Evolutionary conservation across 2,888 invertebrate genomes (phyloP).

Genomic region (Tupiocoris notatus): DNA sequence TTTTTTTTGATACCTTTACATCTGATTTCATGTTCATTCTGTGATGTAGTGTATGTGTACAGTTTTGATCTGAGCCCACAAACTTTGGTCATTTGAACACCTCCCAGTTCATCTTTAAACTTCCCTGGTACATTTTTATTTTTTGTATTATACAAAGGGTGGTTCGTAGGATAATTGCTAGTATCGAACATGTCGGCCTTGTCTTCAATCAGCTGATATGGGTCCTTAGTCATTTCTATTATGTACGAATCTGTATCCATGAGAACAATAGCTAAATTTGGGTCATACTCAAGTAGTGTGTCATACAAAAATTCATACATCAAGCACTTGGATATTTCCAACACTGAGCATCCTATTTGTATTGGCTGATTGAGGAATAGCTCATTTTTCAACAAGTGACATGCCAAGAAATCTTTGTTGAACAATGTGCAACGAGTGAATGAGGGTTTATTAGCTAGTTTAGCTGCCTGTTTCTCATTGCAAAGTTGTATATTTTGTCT

Average conservation of each 20-base stretch:
- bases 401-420: not conserved
- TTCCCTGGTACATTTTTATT: not conserved
- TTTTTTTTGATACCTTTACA: not conserved
- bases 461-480: not conserved
- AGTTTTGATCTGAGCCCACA: not conserved
- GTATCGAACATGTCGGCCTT: not conserved
- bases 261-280: not conserved
- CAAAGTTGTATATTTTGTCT: not conserved
- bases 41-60: not conserved
- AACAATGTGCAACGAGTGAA: slow-evolving; percentile 2
- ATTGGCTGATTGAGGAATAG: not conserved
- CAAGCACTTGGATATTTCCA: slow-evolving; percentile 17
- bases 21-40: not conserved
- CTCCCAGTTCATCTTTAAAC: slow-evolving; percentile 13
- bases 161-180: not conserved
- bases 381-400: not conserved
- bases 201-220: slow-evolving; percentile 11
- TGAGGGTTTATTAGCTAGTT: slow-evolving; percentile 11
- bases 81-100: not conserved
- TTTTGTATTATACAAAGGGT: not conserved
- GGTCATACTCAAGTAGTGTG: not conserved
- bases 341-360: not conserved
- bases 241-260: slow-evolving; percentile 21
- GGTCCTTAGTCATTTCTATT: not conserved
- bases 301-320: slow-evolving; percentile 18